Evolutionary conservation across 2,888 invertebrate species (phyloP), one percentile per base, ranked within the genome.

Genomic region (Machimus atricapillus): DNA sequence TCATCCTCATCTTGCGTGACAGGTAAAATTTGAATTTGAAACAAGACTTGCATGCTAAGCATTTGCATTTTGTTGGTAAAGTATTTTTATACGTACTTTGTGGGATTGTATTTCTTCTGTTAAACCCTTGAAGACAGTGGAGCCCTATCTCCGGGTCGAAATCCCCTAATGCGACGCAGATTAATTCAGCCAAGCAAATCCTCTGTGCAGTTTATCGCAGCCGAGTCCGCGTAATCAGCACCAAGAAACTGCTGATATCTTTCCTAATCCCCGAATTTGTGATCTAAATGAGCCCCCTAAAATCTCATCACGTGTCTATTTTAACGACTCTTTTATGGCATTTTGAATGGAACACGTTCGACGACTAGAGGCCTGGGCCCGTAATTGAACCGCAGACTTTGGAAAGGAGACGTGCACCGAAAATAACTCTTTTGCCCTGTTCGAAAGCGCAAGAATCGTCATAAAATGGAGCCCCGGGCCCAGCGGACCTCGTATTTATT

Each of bases 271-370:
- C 74, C 27, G 31, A 46, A 85, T 74, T 74, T 74, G 73, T 73
- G 31, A 74, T 74, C 85, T 74, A 74, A 85, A 74, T 85, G 73
- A 74, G 74, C 27, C 37, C 43, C 31, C 74, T 34, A 74, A 74
- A 85, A 43, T 73, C 73, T 46, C 85, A 85, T 85, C 85, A 85
- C 85, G 85, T 85, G 85, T 85, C 74, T 73, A 46, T 46, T 52
- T 85, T 85, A 85, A 85, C 74, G 85, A 46, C 52, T 43, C 16
- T 85, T 85, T 85, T 85, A 85, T 85, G 23, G 85, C 74, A 31
- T 85, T 85, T 85, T 85, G 85, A 85, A 85, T 85, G 74, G 85
- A 85, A 85, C 85, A 85, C 85, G 85, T 85, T 85, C 85, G 43
- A 23, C 12, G n/a, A 8, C 7, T 40, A 46, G 74, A 46, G 85